These are phyloP conservation scores for Callithrix jacchus DNA, from an alignment of 2,113 vertebrate species.

Conservation along the genomic window DNA sequence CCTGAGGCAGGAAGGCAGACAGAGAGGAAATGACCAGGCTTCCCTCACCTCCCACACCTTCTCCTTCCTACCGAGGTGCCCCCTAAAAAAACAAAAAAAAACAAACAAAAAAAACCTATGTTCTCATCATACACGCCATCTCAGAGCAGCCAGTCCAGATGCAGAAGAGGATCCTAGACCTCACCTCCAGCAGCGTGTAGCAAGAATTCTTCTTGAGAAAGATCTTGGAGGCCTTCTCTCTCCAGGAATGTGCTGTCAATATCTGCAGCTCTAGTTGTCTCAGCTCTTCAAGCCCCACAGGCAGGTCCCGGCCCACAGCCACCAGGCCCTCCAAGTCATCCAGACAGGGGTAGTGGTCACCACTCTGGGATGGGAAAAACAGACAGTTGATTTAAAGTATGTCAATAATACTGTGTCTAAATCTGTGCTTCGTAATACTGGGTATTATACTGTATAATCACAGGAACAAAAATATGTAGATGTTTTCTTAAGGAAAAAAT, in stretches of 20 bases:
- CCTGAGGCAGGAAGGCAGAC: slow-evolving; percentile 80
- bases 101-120: background rate
- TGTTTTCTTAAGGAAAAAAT: background rate
- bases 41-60: accelerated
- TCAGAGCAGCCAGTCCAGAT: background rate
- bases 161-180: background rate
- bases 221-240: slow-evolving; percentile 92
- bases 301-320: slow-evolving; percentile 91
- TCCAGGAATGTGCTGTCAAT: slow-evolving; percentile 92
- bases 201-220: slow-evolving; percentile 94
- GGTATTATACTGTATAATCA: background rate
- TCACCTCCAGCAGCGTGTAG: slow-evolving; percentile 91
- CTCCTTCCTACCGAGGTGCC: background rate
- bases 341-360: slow-evolving; percentile 94
- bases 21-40: background rate
- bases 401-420: background rate
- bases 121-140: background rate
- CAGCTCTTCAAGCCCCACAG: slow-evolving; percentile 91
- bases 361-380: slow-evolving; percentile 83
- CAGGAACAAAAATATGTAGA: background rate
- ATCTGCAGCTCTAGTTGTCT: slow-evolving; percentile 93
- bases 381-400: background rate
- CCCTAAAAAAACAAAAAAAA: background rate
- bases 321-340: slow-evolving; percentile 95
- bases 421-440: background rate